Evolutionary conservation across 2,797 vertebrate species (phyloP), one percentile per base, ranked within the genome.

Genomic region (Spheniscus humboldti): DNA sequence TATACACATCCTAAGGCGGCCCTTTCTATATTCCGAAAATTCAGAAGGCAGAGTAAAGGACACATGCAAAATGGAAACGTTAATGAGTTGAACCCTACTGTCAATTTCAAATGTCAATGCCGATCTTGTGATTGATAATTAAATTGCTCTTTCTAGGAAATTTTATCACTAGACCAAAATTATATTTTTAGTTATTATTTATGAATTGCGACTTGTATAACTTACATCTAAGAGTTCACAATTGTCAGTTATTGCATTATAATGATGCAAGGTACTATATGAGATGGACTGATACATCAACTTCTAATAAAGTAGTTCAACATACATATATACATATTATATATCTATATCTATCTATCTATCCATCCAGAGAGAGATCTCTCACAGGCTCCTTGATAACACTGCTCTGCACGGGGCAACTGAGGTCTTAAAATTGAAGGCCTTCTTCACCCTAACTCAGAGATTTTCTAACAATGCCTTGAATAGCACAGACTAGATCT

Each of bases 111-210:
- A 94, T 92, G 81, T 91, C 92, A 88, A 37, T 2, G 8, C 45
- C 2, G 0, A 91, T 22, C 63, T 37, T 39, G 31, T 45, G 48
- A 74, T 4, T 78, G 66, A 75, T 68, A 86, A 93, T 48, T 88
- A 86, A 82, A 72, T 81, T 86, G 75, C 16, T 94, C 73, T 83
- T 95, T 92, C 55, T 45, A 89, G 69, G 60, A 93, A 92, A 80
- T 66, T 47, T 90, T 69, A 56, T 77, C 43, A 18, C 43, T 56
- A 53, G 66, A 62, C 25, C 18, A 67, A 60, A 93, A 69, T 74
- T 53, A 63, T 7, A 53, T 72, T 73, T 91, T 88, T 33, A 93
- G 75, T 82, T 81, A 86, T 71, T 88, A 92, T 73, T 95, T 90
- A 82, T 57, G 8, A 63, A 81, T 47, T 75, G 9, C 4, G 1